Evolutionary conservation across 2,113 vertebrate species (phyloP).

Genomic region (Stomatorhinus ivindoensis): DNA sequence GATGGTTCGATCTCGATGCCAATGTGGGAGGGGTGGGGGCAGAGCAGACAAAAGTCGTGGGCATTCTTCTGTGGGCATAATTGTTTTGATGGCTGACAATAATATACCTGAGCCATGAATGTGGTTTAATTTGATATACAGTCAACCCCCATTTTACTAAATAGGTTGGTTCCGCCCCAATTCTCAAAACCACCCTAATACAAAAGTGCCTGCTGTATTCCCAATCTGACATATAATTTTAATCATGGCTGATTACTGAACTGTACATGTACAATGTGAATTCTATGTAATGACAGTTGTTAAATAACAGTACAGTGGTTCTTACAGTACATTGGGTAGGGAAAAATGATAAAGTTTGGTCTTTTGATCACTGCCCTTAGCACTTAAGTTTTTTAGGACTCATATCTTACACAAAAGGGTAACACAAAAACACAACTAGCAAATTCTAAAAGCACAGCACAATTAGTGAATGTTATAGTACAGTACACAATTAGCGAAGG

Average conservation of each 20-base stretch:
- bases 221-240: neutral
- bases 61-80: constrained; percentile 38
- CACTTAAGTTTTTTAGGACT: neutral
- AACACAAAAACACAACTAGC: neutral
- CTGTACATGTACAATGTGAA: neutral
- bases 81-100: constrained; percentile 46
- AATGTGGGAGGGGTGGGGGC: constrained; percentile 13
- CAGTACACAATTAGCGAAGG: no score
- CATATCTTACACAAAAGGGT: neutral
- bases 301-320: neutral
- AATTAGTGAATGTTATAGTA: neutral
- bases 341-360: neutral
- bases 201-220: neutral
- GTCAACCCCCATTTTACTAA: neutral
- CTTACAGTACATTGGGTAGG: neutral
- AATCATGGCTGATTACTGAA: neutral
- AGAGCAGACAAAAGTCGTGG: neutral
- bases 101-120: constrained; percentile 35
- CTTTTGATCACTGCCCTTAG: neutral
- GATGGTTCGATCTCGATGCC: constrained; percentile 16
- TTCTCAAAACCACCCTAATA: neutral
- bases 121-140: constrained; percentile 7
- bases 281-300: neutral
- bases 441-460: neutral
- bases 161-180: neutral